phyloP scores from a whole-genome alignment of 23 tunicate species.

The Ascidia mentula region DNA sequence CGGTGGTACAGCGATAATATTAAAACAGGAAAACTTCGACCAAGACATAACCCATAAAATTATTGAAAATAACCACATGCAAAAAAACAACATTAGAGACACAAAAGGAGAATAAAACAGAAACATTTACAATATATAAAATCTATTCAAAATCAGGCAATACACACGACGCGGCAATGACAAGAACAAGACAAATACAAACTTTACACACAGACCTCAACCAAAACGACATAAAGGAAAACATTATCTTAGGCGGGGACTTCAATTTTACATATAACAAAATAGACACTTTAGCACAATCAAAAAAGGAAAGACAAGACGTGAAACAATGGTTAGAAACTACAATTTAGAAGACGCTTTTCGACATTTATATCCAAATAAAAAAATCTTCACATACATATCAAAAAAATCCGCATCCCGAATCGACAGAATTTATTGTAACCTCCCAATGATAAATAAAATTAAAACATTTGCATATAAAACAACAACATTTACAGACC shows the following conservation, averaged over 20 bases:
- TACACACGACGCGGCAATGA: no score
- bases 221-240: no score
- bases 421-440: slow-evolving; percentile 24
- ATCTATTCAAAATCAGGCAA: no score
- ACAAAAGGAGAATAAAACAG: no score
- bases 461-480: not conserved
- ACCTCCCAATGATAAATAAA: not conserved
- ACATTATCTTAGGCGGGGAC: not conserved
- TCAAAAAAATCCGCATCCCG: not conserved
- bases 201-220: no score
- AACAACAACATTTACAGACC: not conserved
- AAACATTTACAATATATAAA: no score
- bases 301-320: not conserved
- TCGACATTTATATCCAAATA: not conserved
- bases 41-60: no score
- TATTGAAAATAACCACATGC: no score
- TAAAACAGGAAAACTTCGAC: no score
- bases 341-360: not conserved
- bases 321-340: not conserved
- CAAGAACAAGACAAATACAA: no score
- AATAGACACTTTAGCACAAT: not conserved
- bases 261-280: not conserved
- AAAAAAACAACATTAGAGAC: no score
- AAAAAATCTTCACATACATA: slow-evolving; percentile 7
- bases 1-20: no score